Evolutionary conservation across 1,140 invertebrate species (phyloP), one percentile per base, ranked within the genome.

Genomic region (Drosophila quadrilineata): DNA sequence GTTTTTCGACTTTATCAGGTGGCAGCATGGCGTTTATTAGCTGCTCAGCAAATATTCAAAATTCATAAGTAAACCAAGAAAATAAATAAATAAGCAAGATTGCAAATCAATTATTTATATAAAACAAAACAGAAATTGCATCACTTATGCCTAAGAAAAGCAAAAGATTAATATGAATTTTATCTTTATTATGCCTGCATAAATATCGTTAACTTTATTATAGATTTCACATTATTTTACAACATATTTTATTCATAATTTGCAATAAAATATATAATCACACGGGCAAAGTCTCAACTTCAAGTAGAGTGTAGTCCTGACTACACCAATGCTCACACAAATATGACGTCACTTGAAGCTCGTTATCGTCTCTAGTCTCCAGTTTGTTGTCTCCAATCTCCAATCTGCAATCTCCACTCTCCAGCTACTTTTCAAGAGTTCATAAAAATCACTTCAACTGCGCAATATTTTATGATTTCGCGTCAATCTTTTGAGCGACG

Each of bases 371-470:
- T 43, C 2, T 64, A 53, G 57, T 58, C 26, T 49, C 26, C 31
- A 38, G 12, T 16, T 36, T 41, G 4, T 16, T n/a, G 41, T 28
- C n/a, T n/a, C n/a, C n/a, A n/a, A n/a, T n/a, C n/a, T n/a, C n/a
- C n/a, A n/a, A n/a, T n/a, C n/a, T n/a, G n/a, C n/a, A n/a, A n/a
- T n/a, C n/a, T n/a, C n/a, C n/a, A n/a, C n/a, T 33, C 29, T 19
- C 48, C 19, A 70, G 73, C 64, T 63, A 63, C 77, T 67, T 69
- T 84, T 82, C 19, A 77, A 53, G 69, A 82, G 73, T 82, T 77
- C 69, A 82, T 82, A 84, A 84, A 82, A 82, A 82, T 77, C 73
- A 77, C 73, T 77, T 82, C 77, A 82, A 73, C 77, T 82, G 60
- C 66, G 77, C 77, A 84, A 82, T 84, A 84, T 82, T 82, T 84